phyloP scores from a whole-genome alignment of 1,140 invertebrate species.

The Drosophila nasuta region DNA sequence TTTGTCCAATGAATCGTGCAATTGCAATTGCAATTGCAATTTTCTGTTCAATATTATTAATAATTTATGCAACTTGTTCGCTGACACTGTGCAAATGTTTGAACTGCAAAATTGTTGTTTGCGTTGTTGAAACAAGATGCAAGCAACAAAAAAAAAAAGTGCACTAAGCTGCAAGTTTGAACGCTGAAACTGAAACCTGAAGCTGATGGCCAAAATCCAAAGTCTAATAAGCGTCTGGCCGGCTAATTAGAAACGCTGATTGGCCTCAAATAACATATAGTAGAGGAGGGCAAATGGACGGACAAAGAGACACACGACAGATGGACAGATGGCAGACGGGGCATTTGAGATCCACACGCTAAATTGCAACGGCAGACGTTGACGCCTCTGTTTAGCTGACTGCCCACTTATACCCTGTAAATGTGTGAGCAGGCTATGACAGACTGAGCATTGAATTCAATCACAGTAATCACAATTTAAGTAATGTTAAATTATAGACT shows the following conservation, averaged over 20 bases:
- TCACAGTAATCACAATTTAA: no score
- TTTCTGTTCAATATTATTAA: conserved; percentile 63
- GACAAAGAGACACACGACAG: background rate
- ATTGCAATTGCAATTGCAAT: conserved; percentile 67
- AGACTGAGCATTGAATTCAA: background rate
- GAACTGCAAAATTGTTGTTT: conserved; percentile 37
- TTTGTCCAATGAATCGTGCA: conserved; percentile 56
- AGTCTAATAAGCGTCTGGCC: conserved; percentile 66
- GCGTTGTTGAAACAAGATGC: conserved; percentile 27
- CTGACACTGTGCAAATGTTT: conserved; percentile 68
- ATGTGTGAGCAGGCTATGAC: background rate
- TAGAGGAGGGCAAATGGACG: background rate
- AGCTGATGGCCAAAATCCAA: conserved; percentile 49
- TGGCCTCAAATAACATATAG: conserved; percentile 39
- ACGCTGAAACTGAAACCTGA: conserved; percentile 40
- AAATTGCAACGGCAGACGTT: conserved; percentile 44
- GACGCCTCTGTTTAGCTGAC: conserved; percentile 33
- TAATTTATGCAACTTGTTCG: conserved; percentile 72
- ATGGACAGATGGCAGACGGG: conserved; percentile 2
- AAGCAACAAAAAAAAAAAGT: background rate
- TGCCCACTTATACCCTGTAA: conserved; percentile 31
- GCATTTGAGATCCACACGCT: conserved; percentile 29
- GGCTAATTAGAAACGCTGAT: conserved; percentile 72
- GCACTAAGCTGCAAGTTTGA: conserved; percentile 15
- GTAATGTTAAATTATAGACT: background rate